phyloP scores from a whole-genome alignment of 2,888 invertebrate genomes.

The Thysanoteuthis rhombus region DNA sequence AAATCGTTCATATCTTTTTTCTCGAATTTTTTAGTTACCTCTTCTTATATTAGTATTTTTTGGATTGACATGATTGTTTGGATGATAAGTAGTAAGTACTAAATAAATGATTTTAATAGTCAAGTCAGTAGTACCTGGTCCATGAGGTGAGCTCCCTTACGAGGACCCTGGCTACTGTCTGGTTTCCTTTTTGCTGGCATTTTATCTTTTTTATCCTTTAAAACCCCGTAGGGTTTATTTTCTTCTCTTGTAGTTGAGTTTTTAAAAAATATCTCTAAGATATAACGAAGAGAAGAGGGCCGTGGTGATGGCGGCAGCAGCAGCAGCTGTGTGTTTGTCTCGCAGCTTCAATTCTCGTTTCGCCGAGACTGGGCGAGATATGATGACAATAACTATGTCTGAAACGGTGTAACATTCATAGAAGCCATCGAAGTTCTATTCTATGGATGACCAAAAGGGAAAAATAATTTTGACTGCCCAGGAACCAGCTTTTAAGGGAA shows the following conservation, averaged over 20 bases:
- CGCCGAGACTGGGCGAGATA: background rate
- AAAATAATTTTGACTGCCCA: background rate
- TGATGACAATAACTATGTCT: background rate
- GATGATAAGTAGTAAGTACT: no score
- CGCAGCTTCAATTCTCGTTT: background rate
- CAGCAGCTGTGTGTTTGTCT: background rate
- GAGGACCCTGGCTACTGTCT: slow-evolving; percentile 30
- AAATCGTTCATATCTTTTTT: background rate
- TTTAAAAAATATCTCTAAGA: background rate
- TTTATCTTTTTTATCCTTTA: background rate
- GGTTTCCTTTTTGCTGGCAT: slow-evolving; percentile 26
- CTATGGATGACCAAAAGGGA: slow-evolving; percentile 24
- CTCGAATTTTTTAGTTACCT: background rate
- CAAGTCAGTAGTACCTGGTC: slow-evolving; percentile 48
- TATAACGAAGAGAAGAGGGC: background rate
- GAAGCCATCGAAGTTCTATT: background rate
- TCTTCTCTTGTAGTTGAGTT: background rate
- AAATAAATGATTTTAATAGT: background rate
- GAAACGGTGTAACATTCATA: background rate
- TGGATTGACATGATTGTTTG: background rate
- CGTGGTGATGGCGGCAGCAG: background rate
- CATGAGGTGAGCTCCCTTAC: slow-evolving; percentile 57
- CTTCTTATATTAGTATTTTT: background rate
- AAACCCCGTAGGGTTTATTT: background rate
- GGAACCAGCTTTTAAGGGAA: no score